Conservation (phyloP, 2,797 vertebrate species). For the Mus minutoides region DNA sequence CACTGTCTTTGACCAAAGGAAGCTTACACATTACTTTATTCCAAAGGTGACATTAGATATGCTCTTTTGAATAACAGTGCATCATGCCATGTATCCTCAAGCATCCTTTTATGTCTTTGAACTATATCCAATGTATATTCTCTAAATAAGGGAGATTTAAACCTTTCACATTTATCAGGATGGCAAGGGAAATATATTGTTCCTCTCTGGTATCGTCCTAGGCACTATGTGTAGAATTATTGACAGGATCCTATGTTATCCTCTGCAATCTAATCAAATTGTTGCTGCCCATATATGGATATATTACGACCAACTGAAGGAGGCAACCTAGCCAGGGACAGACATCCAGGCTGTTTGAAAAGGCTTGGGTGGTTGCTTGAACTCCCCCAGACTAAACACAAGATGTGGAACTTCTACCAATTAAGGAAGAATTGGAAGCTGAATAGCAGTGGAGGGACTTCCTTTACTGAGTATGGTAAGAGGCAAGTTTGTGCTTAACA, state of each 20-base stretch:
- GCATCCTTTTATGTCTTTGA: not conserved
- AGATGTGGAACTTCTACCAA: not conserved
- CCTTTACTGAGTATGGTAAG: not conserved
- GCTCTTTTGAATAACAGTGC: too few relatives aligned
- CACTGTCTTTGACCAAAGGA: too few relatives aligned
- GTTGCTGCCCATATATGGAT: not conserved
- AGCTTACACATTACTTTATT: not conserved
- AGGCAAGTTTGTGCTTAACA: not conserved
- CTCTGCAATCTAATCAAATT: not conserved
- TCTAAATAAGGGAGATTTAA: not conserved
- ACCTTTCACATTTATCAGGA: too few relatives aligned
- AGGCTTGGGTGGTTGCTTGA: not conserved
- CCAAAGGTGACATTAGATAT: not conserved
- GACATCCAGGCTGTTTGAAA: too few relatives aligned
- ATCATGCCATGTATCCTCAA: not conserved
- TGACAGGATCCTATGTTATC: too few relatives aligned
- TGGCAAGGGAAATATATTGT: not conserved
- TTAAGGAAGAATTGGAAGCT: not conserved
- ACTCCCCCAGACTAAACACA: not conserved
- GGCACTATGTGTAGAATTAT: too few relatives aligned
- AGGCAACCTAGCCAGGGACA: too few relatives aligned
- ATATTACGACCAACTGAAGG: too few relatives aligned
- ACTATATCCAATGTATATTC: too few relatives aligned
- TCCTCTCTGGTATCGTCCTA: fast-evolving
- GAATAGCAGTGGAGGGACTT: not conserved